These are phyloP conservation scores for Hypena proboscidalis DNA, from an alignment of 2,888 invertebrate genomes.

Conservation along the genomic window DNA sequence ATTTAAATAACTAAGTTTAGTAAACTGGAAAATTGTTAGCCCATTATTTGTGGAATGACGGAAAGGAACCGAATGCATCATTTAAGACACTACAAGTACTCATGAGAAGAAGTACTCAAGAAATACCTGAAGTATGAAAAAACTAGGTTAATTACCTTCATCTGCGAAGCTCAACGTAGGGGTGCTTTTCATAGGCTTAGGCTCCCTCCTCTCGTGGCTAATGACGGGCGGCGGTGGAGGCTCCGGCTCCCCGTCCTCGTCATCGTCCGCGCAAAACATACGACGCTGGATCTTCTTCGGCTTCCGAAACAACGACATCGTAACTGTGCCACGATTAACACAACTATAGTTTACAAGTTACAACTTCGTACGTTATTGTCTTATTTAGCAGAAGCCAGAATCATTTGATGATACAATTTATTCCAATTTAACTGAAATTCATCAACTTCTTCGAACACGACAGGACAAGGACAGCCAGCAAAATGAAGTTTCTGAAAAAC, in stretches of 20 bases:
- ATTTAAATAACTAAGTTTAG: too few relatives aligned
- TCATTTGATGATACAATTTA: too few relatives aligned
- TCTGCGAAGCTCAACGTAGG: conserved; percentile 93
- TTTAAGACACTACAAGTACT: too few relatives aligned
- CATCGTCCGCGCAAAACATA: conserved; percentile 89
- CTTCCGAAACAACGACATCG: conserved; percentile 94
- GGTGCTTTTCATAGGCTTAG: conserved; percentile 83
- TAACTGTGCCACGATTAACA: conserved; percentile 8
- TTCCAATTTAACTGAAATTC: too few relatives aligned
- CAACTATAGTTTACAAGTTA: not conserved
- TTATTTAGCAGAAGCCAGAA: too few relatives aligned
- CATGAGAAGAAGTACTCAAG: not conserved
- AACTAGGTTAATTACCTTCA: conserved; percentile 74
- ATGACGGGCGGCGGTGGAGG: conserved; percentile 81
- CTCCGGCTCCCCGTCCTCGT: conserved; percentile 86
- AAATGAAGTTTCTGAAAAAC: too few relatives aligned
- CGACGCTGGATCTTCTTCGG: conserved; percentile 93
- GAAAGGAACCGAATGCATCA: too few relatives aligned
- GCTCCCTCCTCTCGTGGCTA: conserved; percentile 76
- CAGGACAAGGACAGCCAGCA: too few relatives aligned
- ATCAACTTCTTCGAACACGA: too few relatives aligned
- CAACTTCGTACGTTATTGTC: not conserved
- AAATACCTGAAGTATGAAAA: conserved; percentile 10
- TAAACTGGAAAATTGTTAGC: too few relatives aligned
- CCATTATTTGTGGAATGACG: too few relatives aligned